A percentile compares a stretch with the other conserved stretches of the same genome.
phyloP scores from a whole-genome alignment of 1,140 invertebrate species.

The Lamellibrachia luymesi region DNA sequence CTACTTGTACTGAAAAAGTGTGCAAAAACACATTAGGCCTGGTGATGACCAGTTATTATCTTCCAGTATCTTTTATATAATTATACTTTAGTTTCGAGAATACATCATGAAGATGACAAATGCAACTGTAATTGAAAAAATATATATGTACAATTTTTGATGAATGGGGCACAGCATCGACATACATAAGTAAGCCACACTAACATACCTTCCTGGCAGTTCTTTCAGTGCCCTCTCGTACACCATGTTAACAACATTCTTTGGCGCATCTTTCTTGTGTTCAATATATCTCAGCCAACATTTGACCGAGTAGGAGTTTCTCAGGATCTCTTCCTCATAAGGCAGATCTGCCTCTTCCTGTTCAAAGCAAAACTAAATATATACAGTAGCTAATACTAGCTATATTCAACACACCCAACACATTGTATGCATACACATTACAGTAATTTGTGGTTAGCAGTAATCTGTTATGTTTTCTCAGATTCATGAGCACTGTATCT shows the following conservation, averaged over 20 bases:
- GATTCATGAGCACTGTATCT: too few species aligned
- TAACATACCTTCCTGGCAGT: constrained; percentile 77
- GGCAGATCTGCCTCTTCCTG: constrained; percentile 90
- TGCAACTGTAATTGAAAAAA: too few species aligned
- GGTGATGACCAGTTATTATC: not conserved
- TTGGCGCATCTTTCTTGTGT: constrained; percentile 79
- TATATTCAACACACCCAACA: too few species aligned
- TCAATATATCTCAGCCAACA: constrained; percentile 98
- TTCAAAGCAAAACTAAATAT: not conserved
- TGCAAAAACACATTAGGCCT: not conserved
- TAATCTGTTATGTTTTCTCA: too few species aligned
- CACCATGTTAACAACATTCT: constrained; percentile 79
- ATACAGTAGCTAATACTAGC: too few species aligned
- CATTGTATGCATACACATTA: too few species aligned
- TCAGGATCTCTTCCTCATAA: constrained; percentile 96
- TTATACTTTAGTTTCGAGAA: too few species aligned
- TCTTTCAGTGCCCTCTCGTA: constrained; percentile 96
- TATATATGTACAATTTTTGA: not conserved
- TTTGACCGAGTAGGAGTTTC: constrained; percentile 95
- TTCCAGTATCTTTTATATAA: too few species aligned
- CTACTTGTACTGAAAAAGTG: too few species aligned
- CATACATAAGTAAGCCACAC: not conserved
- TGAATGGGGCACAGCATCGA: not conserved
- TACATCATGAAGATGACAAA: too few species aligned
- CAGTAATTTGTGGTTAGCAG: too few species aligned